Percentiles rank a stretch among this genome's conserved stretches.
Evolutionary conservation across 2,888 invertebrate genomes (phyloP).

Genomic region (Calameuta filiformis): DNA sequence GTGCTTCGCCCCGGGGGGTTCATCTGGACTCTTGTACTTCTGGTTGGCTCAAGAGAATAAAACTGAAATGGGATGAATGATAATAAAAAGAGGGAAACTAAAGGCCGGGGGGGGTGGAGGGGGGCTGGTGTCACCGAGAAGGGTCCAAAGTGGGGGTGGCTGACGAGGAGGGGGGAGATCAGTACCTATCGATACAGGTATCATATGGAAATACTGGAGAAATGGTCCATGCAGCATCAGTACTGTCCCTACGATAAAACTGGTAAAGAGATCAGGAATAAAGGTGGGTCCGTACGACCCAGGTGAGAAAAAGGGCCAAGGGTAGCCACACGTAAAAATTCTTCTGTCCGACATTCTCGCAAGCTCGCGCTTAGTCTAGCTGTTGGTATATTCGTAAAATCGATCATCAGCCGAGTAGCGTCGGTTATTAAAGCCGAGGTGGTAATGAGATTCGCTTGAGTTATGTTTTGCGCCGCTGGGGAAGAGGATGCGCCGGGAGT

Average conservation of each 20-base stretch:
- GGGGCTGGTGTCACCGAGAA: conserved; percentile 40
- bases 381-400: conserved; percentile 18
- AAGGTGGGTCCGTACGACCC: no score
- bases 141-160: conserved; percentile 42
- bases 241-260: no score
- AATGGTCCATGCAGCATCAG: no score
- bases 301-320: no score
- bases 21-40: conserved; percentile 15
- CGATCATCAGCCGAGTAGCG: conserved; percentile 13
- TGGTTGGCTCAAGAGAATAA: conserved; percentile 29
- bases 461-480: not conserved
- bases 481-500: not conserved
- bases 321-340: no score
- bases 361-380: not conserved
- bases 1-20: conserved; percentile 31
- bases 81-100: conserved; percentile 26
- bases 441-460: conserved; percentile 19
- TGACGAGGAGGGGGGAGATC: not conserved
- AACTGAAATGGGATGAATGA: conserved; percentile 12
- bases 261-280: no score
- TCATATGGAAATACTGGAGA: no score
- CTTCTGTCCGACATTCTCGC: not conserved
- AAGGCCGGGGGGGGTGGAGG: not conserved
- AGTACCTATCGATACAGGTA: no score
- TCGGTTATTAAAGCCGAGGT: conserved; percentile 19